These are phyloP conservation scores for Drosophila seclusa DNA, from an alignment of 2,888 invertebrate species.

Conservation along the genomic window DNA sequence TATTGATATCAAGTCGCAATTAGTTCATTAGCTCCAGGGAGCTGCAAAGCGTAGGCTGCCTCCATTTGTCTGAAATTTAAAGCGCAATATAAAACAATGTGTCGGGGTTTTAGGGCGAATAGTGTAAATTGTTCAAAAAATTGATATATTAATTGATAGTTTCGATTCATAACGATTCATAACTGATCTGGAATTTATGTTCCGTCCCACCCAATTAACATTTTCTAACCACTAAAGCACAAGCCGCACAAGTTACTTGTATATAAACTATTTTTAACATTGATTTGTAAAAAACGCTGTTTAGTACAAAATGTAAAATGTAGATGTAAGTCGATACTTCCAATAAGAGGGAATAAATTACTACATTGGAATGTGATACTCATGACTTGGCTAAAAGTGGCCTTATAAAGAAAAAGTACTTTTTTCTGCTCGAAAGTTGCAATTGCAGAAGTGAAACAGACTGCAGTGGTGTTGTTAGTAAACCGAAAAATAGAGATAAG, in stretches of 20 bases:
- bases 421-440: not conserved
- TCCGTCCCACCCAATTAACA: not conserved
- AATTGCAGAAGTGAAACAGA: not conserved
- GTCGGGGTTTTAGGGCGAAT: not conserved
- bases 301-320: not conserved
- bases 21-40: constrained; percentile 64
- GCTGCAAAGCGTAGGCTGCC: not conserved
- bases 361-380: not conserved
- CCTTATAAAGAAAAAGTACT: not conserved
- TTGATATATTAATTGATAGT: not conserved
- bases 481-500: not conserved
- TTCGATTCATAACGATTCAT: not conserved
- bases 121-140: not conserved
- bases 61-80: not conserved
- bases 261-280: not conserved
- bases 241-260: not conserved
- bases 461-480: not conserved
- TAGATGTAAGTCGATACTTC: not conserved
- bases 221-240: not conserved
- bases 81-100: not conserved
- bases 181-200: not conserved
- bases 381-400: not conserved
- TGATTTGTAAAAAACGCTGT: not conserved
- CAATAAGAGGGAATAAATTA: not conserved
- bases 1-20: constrained; percentile 73